phyloP scores from a whole-genome alignment of 1,140 invertebrate genomes.

The Cheumatopsyche charites region DNA sequence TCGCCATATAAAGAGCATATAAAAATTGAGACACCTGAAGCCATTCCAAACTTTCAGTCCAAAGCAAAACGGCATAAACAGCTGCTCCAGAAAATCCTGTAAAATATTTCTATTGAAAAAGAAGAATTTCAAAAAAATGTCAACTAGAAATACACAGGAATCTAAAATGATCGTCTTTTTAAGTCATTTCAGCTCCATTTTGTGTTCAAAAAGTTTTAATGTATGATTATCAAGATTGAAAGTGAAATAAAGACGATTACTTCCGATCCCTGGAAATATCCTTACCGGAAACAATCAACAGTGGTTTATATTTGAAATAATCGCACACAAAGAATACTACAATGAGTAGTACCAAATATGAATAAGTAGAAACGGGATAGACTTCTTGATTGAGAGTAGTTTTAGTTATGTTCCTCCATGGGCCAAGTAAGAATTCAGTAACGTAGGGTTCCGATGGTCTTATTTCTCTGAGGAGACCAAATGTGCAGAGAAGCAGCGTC shows the following conservation, averaged over 20 bases:
- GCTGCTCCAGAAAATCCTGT: conserved; percentile 68
- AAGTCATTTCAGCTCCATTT: no score
- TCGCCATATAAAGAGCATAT: conserved; percentile 84
- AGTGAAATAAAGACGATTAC: background rate
- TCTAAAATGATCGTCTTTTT: no score
- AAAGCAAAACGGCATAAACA: conserved; percentile 76
- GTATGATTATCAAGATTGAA: background rate
- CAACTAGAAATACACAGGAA: no score
- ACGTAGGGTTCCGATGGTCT: conserved; percentile 84
- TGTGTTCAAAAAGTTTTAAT: no score
- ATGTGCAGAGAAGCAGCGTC: conserved; percentile 74
- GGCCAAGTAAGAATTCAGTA: conserved; percentile 72
- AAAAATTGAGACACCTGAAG: conserved; percentile 70
- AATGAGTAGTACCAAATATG: conserved; percentile 73
- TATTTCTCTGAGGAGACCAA: conserved; percentile 83
- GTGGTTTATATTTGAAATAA: conserved; percentile 82
- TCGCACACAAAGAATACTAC: conserved; percentile 84
- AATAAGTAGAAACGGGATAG: conserved; percentile 83
- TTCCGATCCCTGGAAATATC: no score
- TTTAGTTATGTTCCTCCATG: conserved; percentile 75
- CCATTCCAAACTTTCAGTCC: conserved; percentile 68
- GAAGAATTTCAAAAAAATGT: no score
- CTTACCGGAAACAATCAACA: conserved; percentile 76
- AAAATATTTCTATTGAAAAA: conserved; percentile 34
- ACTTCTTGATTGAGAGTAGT: conserved; percentile 73